A percentile compares a stretch with the other conserved stretches of the same genome.
Evolutionary conservation across 2,888 invertebrate genomes (phyloP).

Genomic region (Cataglyphis livida): DNA sequence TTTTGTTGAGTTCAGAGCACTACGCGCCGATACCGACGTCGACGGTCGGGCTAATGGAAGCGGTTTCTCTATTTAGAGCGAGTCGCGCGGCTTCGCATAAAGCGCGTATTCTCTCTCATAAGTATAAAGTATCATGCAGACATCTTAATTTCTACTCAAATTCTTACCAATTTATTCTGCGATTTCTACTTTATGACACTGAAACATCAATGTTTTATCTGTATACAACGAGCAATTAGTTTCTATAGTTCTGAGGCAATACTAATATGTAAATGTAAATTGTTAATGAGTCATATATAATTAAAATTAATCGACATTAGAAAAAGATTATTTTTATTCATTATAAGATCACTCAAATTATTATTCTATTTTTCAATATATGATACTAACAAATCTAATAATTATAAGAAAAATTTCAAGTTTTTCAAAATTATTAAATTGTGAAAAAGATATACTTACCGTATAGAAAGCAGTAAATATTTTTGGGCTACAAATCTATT

Average conservation of each 20-base stretch:
- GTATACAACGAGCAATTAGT: background rate
- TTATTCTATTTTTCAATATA: background rate
- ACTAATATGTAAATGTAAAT: background rate
- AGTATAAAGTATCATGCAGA: conserved; percentile 2
- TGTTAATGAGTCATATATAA: background rate
- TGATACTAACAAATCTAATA: background rate
- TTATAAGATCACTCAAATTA: background rate
- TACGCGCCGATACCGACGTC: conserved; percentile 14
- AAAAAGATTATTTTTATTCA: background rate
- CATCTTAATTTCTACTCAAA: conserved; percentile 5
- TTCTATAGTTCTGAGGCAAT: background rate
- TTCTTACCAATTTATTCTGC: background rate
- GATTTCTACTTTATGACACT: background rate
- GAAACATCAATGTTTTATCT: background rate
- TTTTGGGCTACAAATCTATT: background rate
- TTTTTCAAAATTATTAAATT: background rate
- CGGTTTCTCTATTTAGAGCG: background rate
- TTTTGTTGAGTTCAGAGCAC: conserved; percentile 62
- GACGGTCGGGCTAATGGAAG: conserved; percentile 53
- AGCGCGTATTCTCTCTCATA: conserved; percentile 2
- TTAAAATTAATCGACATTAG: background rate
- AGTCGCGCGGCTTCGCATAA: background rate
- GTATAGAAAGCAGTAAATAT: background rate
- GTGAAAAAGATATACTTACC: background rate
- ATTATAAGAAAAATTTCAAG: background rate